These are phyloP conservation scores for Xestia xanthographa DNA, from an alignment of 2,888 invertebrate species.

Conservation along the genomic window DNA sequence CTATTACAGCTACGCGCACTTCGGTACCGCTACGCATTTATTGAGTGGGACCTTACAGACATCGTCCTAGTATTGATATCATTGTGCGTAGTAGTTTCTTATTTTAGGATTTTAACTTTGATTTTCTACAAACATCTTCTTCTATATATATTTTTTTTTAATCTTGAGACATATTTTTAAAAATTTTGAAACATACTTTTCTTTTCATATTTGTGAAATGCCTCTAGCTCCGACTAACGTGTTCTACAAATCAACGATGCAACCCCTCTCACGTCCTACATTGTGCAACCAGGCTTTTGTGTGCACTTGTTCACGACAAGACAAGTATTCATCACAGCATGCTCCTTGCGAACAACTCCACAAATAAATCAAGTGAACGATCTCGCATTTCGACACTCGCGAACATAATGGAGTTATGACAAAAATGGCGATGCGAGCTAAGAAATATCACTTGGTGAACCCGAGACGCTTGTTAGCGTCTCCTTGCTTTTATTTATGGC, in stretches of 20 bases:
- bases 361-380: conserved; percentile 82
- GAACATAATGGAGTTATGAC: conserved; percentile 89
- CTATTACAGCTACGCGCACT: conserved; percentile 72
- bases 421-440: conserved; percentile 86
- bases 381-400: conserved; percentile 88
- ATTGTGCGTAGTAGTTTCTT: background rate
- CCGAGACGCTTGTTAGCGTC: conserved; percentile 91
- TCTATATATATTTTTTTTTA: too few species aligned
- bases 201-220: background rate
- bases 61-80: background rate
- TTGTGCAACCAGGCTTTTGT: conserved; percentile 3
- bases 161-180: too few species aligned
- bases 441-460: conserved; percentile 90
- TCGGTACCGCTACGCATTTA: conserved; percentile 42
- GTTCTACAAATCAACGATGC: background rate
- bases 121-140: background rate
- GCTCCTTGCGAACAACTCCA: conserved; percentile 30
- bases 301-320: conserved; percentile 22
- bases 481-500: conserved; percentile 89
- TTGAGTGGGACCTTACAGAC: conserved; percentile 38
- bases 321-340: conserved; percentile 35
- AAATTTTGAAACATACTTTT: background rate
- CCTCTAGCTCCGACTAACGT: background rate
- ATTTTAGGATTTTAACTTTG: background rate
- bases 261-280: background rate